Evolutionary conservation across 2,797 vertebrate species (phyloP), one percentile per base, ranked within the genome.

Genomic region (Melanitta fusca): DNA sequence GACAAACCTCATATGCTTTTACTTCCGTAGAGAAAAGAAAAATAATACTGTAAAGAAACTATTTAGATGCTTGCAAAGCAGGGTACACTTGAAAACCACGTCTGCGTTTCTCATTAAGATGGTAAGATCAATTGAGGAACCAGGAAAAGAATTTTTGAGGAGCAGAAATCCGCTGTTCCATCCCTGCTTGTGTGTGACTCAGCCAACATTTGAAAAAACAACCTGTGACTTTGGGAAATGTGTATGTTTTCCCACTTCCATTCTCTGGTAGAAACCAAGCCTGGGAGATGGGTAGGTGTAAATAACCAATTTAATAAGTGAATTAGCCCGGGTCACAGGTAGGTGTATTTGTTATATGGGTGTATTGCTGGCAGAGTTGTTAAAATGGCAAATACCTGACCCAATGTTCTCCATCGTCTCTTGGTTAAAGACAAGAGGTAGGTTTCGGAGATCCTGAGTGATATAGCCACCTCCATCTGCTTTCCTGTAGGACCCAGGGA

Each of bases 141-240:
- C 8, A 47, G 47, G 80, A 70, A 56, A 6, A 70, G 34, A 80
- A 82, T 87, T 84, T 87, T 81, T 60, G 66, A 57, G 38, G 39
- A 72, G 7, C 27, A 74, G 61, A 57, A 56, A 39, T 80, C 51
- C 57, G 78, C 68, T 91, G 80, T 90, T 78, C 62, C 71, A 36
- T 81, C 47, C 36, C 47, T 13, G 7, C 38, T 90, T 70, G 38
- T 81, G 8, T 25, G 11, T 88, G 94, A 91, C 60, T 93, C 94
- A 94, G 70, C 66, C 4, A 83, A 84, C 74, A 39, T 62, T 64
- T 85, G 73, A 80, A 70, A 91, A 86, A 95, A 79, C 61, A 83
- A 34, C 49, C 0, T 1, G 9, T 72, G 85, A 72, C 54, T 91
- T 80, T 16, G 58, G 88, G 80, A 86, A 94, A 56, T 30, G 49